phyloP scores from a whole-genome alignment of 2,797 vertebrate genomes.

The Cynodonichthys magdalenae region DNA sequence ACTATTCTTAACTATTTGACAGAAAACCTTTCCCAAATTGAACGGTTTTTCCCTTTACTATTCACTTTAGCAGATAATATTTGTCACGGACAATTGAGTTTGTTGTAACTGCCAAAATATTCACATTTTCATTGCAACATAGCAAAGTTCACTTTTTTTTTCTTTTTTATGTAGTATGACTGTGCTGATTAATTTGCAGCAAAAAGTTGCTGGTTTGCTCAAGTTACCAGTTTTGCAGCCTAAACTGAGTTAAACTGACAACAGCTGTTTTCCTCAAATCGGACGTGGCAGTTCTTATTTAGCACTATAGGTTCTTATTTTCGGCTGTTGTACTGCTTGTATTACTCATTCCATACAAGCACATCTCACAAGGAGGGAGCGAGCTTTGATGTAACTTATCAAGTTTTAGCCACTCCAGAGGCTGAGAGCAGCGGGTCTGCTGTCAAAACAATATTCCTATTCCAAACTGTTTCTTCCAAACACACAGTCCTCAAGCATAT shows the following conservation, averaged over 20 bases:
- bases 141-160: slow-evolving; percentile 11
- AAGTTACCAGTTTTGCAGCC: not conserved
- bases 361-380: slow-evolving; percentile 12
- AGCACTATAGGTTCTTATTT: slow-evolving; percentile 39
- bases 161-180: not conserved
- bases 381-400: slow-evolving; percentile 48
- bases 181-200: slow-evolving; percentile 4
- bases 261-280: slow-evolving; percentile 20
- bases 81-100: slow-evolving; percentile 17
- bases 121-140: slow-evolving; percentile 16
- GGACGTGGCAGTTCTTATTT: slow-evolving; percentile 24
- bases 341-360: slow-evolving; percentile 37
- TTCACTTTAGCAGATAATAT: slow-evolving; percentile 30
- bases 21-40: too few relatives aligned
- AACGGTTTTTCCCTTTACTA: too few relatives aligned
- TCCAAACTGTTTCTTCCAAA: slow-evolving; percentile 45
- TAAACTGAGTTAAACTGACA: slow-evolving; percentile 15
- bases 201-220: not conserved
- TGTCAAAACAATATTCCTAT: slow-evolving; percentile 66
- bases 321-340: slow-evolving; percentile 30
- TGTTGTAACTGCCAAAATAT: slow-evolving; percentile 21
- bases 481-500: slow-evolving; percentile 31
- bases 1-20: too few relatives aligned
- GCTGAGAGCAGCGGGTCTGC: slow-evolving; percentile 50
- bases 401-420: slow-evolving; percentile 55